Conservation (phyloP, 2,797 vertebrate species). For the Enteromius afrohamiltoni region DNA sequence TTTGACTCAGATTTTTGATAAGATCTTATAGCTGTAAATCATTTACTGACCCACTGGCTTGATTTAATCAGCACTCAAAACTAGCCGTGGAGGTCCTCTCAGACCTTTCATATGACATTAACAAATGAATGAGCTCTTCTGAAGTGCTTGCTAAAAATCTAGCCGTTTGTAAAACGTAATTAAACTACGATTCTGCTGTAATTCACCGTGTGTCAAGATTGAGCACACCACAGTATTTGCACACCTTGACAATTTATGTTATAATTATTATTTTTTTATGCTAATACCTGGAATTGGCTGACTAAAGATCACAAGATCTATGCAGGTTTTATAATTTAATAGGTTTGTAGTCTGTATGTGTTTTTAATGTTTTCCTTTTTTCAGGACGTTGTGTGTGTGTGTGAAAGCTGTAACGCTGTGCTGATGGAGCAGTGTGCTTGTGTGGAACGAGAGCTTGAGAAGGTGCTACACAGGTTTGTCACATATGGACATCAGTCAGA, state of each 20-base stretch:
- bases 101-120: not conserved
- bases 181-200: not conserved
- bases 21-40: not conserved
- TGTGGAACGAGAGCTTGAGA: constrained; percentile 91
- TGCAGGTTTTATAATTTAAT: not conserved
- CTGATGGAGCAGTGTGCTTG: constrained; percentile 91
- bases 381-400: constrained; percentile 27
- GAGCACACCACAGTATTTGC: not conserved
- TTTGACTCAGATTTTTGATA: not conserved
- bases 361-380: constrained; percentile 37
- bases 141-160: not conserved
- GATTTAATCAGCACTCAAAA: constrained; percentile 20
- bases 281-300: not conserved
- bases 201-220: not conserved
- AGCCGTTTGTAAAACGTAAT: not conserved
- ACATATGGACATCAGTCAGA: constrained; percentile 90
- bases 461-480: constrained; percentile 90
- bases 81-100: not conserved
- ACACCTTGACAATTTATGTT: not conserved
- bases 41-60: not conserved
- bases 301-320: not conserved
- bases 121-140: not conserved
- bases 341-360: constrained; percentile 33
- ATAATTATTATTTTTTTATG: not conserved
- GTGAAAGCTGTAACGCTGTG: constrained; percentile 49